These are phyloP conservation scores for Thomomys bottae DNA, from an alignment of 2,113 vertebrate species.

Conservation along the genomic window DNA sequence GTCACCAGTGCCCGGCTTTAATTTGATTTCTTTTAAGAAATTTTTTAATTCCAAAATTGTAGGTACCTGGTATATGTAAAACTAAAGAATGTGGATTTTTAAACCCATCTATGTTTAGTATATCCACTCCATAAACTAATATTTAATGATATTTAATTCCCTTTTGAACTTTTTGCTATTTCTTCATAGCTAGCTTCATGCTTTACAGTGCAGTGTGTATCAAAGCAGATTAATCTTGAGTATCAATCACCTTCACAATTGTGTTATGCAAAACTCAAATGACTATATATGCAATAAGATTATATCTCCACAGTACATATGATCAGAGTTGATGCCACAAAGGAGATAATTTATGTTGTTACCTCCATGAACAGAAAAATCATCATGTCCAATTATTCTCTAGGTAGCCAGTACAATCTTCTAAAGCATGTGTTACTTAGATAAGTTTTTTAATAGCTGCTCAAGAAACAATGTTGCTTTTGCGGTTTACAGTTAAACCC, in stretches of 20 bases:
- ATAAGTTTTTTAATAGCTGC: background rate
- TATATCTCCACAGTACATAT: conserved; percentile 1
- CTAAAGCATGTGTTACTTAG: background rate
- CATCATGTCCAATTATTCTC: background rate
- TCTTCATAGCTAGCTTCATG: background rate
- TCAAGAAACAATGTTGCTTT: background rate
- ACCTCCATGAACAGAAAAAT: background rate
- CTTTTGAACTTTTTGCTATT: background rate
- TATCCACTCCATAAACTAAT: background rate
- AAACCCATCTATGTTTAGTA: background rate
- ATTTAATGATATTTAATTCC: background rate
- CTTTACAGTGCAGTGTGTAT: background rate
- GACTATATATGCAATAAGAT: background rate
- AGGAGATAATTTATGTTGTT: background rate
- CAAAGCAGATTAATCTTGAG: background rate
- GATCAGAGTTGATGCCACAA: background rate
- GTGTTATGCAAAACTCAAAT: background rate
- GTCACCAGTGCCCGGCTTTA: no score
- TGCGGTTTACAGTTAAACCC: background rate
- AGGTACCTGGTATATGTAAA: background rate
- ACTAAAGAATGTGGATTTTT: background rate
- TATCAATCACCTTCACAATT: background rate
- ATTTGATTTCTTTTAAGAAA: no score
- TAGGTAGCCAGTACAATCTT: background rate
- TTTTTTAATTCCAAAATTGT: no score